Conservation (phyloP, 2,888 invertebrate species). For the Baccha elongata region DNA sequence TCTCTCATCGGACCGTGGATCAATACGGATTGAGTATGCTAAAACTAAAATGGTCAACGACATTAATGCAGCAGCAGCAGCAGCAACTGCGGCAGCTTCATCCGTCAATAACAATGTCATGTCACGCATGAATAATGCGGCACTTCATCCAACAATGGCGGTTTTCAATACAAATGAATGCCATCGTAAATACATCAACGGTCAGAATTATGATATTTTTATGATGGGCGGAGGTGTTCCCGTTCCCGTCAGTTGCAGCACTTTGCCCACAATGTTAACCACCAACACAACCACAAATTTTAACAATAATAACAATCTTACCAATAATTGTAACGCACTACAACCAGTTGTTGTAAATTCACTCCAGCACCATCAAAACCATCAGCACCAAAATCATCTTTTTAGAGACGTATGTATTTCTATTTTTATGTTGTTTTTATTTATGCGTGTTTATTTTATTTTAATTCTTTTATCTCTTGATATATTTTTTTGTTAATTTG, state of each 20-base stretch:
- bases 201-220: slow-evolving; percentile 67
- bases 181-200: slow-evolving; percentile 52
- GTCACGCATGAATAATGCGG: slow-evolving; percentile 61
- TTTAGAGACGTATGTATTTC: slow-evolving; percentile 83
- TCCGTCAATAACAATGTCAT: slow-evolving; percentile 30
- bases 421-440: slow-evolving; percentile 52
- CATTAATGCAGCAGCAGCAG: slow-evolving; percentile 54
- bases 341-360: slow-evolving; percentile 82
- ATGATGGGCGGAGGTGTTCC: slow-evolving; percentile 63
- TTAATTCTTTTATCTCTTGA: background rate
- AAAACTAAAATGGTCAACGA: slow-evolving; percentile 98
- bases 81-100: slow-evolving; percentile 22
- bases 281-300: slow-evolving; percentile 75
- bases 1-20: slow-evolving; percentile 97
- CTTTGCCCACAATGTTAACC: slow-evolving; percentile 75
- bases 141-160: slow-evolving; percentile 47
- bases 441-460: background rate
- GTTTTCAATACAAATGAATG: slow-evolving; percentile 56
- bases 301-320: slow-evolving; percentile 75
- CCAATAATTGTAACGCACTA: slow-evolving; percentile 78
- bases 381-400: slow-evolving; percentile 83
- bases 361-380: slow-evolving; percentile 82
- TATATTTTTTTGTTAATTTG: slow-evolving; percentile 9
- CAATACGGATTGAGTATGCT: slow-evolving; percentile 99
- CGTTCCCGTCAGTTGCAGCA: slow-evolving; percentile 74